These are phyloP conservation scores for Enteromius thamalakanensis DNA, from an alignment of 2,797 vertebrate species.

Conservation along the genomic window DNA sequence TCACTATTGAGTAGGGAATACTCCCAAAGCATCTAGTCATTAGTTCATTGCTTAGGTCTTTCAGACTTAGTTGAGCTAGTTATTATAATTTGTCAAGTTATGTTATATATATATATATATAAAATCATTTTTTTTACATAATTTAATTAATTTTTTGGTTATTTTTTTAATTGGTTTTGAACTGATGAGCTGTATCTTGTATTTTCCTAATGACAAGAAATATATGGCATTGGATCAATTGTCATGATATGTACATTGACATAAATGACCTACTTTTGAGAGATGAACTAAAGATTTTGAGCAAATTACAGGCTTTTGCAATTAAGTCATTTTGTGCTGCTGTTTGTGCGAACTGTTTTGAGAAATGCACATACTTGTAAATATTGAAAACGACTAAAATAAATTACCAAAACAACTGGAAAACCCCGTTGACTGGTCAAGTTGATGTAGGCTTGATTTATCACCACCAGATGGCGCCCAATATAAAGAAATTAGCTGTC, in stretches of 20 bases:
- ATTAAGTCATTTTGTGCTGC: too few species aligned
- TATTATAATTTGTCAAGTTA: too few species aligned
- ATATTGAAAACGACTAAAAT: background rate
- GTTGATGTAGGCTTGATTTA: background rate
- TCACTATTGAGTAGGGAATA: background rate
- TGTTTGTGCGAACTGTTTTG: background rate
- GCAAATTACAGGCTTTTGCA: too few species aligned
- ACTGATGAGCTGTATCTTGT: background rate
- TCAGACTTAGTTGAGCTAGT: too few species aligned
- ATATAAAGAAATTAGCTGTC: slow-evolving; percentile 7
- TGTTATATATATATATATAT: too few species aligned
- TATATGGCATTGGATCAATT: too few species aligned
- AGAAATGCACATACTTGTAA: background rate
- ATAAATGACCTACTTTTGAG: too few species aligned
- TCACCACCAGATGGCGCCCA: slow-evolving; percentile 54
- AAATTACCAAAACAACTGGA: background rate
- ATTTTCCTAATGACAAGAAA: background rate
- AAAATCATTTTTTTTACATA: too few species aligned
- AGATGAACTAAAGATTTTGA: too few species aligned
- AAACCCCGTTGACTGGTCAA: background rate
- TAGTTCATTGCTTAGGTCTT: background rate
- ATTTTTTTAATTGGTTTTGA: background rate
- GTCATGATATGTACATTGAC: too few species aligned
- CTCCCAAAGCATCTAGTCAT: too few species aligned
- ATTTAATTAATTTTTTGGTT: too few species aligned